Evolutionary conservation across 2,113 vertebrate genomes (phyloP), one percentile per base, ranked within the genome.

Genomic region (Misgurnus anguillicaudatus): DNA sequence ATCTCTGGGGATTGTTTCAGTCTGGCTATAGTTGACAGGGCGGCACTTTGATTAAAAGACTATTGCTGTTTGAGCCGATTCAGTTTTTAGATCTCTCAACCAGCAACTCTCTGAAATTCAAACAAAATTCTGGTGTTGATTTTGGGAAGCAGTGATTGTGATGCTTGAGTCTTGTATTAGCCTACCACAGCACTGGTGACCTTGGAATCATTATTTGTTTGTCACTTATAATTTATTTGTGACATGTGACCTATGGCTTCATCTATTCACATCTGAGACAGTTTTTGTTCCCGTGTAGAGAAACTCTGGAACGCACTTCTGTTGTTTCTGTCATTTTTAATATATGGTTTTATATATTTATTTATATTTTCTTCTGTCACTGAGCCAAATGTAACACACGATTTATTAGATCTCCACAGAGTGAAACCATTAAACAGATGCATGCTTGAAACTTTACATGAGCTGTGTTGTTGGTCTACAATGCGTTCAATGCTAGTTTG

Each of bases 121-220:
- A 19, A n/a, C 3, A 57, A n/a, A 57, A 17, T 9, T 55, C 14
- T 55, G n/a, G 6, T 57, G 17, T 71, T 69, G 39, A 74, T 75
- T 74, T 42, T 68, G 60, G 38, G 11, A 53, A 14, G 48, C 58
- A 21, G 47, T 16, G 14, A 14, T 24, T 9, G 45, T 74, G 14
- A 16, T 2, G 62, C 14, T 73, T 31, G 17, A 41, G 53, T 5
- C 74, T 42, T 80, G 39, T 13, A 70, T 72, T 66, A 65, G n/a
- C n/a, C n/a, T n/a, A n/a, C n/a, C n/a, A n/a, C n/a, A n/a, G 55
- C 60, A 38, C 2, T 39, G 58, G 42, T 84, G 75, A 84, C 86
- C 84, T 84, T 87, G 86, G 57, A 79, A 48, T 83, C 80, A 79
- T 85, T 83, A 85, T 85, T 87, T 84, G 60, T 81, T 81, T 77